A percentile compares a stretch with the other conserved stretches of the same genome.
Conservation (phyloP, 2,797 vertebrate genomes). For the Paedocypris micromegethes region DNA sequence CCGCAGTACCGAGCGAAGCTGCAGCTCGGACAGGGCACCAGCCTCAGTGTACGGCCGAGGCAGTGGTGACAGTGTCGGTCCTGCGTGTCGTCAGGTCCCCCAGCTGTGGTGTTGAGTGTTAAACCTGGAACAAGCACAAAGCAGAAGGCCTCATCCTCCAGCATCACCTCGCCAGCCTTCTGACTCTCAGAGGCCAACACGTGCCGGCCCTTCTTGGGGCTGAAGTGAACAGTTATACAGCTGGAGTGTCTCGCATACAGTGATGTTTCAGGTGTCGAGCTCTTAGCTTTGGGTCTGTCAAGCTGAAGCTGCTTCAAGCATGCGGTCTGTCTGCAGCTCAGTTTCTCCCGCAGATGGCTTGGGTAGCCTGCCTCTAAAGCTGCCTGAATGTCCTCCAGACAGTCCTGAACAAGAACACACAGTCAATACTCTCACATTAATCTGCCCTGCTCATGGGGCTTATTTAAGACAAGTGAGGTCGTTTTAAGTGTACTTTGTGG, state of each 20-base stretch:
- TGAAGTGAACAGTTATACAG: constrained; percentile 62
- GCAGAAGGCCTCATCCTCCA: constrained; percentile 81
- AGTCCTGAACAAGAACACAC: constrained; percentile 62
- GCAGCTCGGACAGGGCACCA: constrained; percentile 76
- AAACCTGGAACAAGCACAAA: constrained; percentile 75
- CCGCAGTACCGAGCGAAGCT: constrained; percentile 85
- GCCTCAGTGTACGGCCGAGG: constrained; percentile 64
- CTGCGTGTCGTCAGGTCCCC: constrained; percentile 53
- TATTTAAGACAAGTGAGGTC: background rate
- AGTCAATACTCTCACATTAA: background rate
- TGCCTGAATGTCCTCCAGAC: constrained; percentile 76
- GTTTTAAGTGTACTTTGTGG: constrained; percentile 67
- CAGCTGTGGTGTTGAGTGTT: constrained; percentile 33
- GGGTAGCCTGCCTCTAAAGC: constrained; percentile 79
- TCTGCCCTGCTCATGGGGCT: too few relatives aligned
- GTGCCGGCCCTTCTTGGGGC: constrained; percentile 76
- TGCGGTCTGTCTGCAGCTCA: constrained; percentile 70
- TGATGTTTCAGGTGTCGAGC: constrained; percentile 39
- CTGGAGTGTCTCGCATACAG: constrained; percentile 41
- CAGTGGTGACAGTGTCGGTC: constrained; percentile 83
- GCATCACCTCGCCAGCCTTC: constrained; percentile 72
- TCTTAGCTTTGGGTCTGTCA: constrained; percentile 29
- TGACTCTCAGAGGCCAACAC: constrained; percentile 74
- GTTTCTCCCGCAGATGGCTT: constrained; percentile 74
- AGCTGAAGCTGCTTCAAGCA: constrained; percentile 70